These are phyloP conservation scores for Apaloderma vittatum DNA, from an alignment of 2,113 vertebrate species.

Conservation along the genomic window DNA sequence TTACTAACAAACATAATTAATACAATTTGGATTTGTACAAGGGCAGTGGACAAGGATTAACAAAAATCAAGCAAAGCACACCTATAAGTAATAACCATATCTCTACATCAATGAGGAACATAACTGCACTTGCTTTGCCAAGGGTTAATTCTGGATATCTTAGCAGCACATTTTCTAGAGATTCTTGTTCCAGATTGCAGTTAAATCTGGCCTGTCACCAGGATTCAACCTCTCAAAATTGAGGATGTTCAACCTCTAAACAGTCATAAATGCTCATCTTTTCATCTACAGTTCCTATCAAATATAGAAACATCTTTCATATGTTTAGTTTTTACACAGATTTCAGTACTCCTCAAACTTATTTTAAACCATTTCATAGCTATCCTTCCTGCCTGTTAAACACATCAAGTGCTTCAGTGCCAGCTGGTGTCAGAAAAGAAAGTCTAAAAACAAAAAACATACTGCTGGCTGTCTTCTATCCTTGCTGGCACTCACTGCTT, in stretches of 20 bases:
- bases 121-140: background rate
- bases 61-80: background rate
- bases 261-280: slow-evolving; percentile 58
- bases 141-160: slow-evolving; percentile 45
- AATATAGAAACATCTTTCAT: slow-evolving; percentile 71
- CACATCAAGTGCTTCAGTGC: slow-evolving; percentile 67
- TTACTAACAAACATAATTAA: background rate
- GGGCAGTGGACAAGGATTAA: background rate
- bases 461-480: slow-evolving; percentile 60
- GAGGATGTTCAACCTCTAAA: slow-evolving; percentile 56
- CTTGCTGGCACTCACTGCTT: slow-evolving; percentile 48
- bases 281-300: slow-evolving; percentile 57
- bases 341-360: slow-evolving; percentile 65
- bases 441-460: slow-evolving; percentile 61
- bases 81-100: background rate
- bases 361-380: slow-evolving; percentile 68
- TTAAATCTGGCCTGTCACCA: slow-evolving; percentile 55
- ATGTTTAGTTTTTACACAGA: slow-evolving; percentile 65
- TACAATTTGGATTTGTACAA: background rate
- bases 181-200: slow-evolving; percentile 54
- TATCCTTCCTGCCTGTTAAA: slow-evolving; percentile 70
- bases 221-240: slow-evolving; percentile 38
- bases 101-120: background rate
- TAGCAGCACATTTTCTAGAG: slow-evolving; percentile 19
- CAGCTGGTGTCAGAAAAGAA: slow-evolving; percentile 71